phyloP scores from a whole-genome alignment of 2,797 vertebrate species.

The Dallia pectoralis region DNA sequence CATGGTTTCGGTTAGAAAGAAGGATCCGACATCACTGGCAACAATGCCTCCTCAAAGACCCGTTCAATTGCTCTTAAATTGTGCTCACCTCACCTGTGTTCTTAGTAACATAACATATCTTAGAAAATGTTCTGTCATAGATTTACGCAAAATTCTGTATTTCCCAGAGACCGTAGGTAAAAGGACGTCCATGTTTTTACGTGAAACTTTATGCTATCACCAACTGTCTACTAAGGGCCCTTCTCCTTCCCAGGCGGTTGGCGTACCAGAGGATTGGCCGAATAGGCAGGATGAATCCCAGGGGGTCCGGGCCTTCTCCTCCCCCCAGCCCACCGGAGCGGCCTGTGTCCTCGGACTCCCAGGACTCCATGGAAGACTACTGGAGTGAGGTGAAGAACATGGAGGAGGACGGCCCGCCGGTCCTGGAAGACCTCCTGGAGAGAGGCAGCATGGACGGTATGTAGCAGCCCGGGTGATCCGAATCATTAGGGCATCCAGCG shows the following conservation, averaged over 20 bases:
- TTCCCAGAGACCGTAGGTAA: too few relatives aligned
- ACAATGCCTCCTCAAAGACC: too few relatives aligned
- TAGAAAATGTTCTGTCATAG: too few relatives aligned
- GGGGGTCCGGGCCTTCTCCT: slow-evolving; percentile 62
- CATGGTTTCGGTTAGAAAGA: too few relatives aligned
- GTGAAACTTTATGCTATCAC: not conserved
- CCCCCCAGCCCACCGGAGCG: slow-evolving; percentile 56
- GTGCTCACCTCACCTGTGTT: too few relatives aligned
- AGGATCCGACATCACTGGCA: too few relatives aligned
- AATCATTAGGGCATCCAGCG: not conserved
- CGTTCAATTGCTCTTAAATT: too few relatives aligned
- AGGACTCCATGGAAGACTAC: slow-evolving; percentile 87
- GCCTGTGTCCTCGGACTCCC: slow-evolving; percentile 68
- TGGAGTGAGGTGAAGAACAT: slow-evolving; percentile 90
- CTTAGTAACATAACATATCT: too few relatives aligned
- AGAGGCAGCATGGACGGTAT: slow-evolving; percentile 85
- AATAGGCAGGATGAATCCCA: slow-evolving; percentile 78
- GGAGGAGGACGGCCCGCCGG: slow-evolving; percentile 74
- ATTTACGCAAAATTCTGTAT: too few relatives aligned
- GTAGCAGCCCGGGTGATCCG: not conserved
- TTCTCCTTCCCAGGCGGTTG: slow-evolving; percentile 71
- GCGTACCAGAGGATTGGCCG: slow-evolving; percentile 61
- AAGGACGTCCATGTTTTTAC: too few relatives aligned
- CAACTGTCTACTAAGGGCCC: not conserved
- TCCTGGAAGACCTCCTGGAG: slow-evolving; percentile 71